Evolutionary conservation across 2,888 invertebrate species (phyloP).

Genomic region (Anaspis maculata): DNA sequence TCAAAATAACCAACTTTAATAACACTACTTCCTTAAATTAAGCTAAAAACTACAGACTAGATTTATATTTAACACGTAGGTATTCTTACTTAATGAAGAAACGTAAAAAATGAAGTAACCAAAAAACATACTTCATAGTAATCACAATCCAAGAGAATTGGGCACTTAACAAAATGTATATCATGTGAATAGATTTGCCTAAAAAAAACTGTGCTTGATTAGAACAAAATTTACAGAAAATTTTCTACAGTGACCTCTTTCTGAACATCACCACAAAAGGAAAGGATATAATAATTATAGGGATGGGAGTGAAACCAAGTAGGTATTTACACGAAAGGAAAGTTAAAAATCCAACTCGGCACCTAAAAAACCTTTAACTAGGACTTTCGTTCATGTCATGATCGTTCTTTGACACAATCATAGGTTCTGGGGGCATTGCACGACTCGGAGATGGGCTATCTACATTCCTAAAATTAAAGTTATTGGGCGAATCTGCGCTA

Average conservation of each 20-base stretch:
- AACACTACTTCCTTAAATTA: slow-evolving; percentile 6
- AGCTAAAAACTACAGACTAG: slow-evolving; percentile 12
- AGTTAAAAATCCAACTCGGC: slow-evolving; percentile 14
- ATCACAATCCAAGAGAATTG: too few relatives aligned
- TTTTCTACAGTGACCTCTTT: too few relatives aligned
- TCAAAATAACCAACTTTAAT: slow-evolving; percentile 8
- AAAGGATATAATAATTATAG: too few relatives aligned
- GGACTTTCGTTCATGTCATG: slow-evolving; percentile 41
- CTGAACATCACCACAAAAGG: too few relatives aligned
- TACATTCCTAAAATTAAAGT: slow-evolving; percentile 45
- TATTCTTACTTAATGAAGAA: background rate
- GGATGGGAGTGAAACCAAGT: background rate
- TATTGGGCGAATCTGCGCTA: slow-evolving; percentile 52
- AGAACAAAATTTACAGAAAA: too few relatives aligned
- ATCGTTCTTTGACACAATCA: slow-evolving; percentile 37
- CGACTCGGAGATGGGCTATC: slow-evolving; percentile 49
- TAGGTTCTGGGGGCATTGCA: slow-evolving; percentile 33
- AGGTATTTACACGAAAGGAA: background rate
- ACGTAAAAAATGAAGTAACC: background rate
- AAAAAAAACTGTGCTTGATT: too few relatives aligned
- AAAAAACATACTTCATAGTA: too few relatives aligned
- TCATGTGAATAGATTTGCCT: too few relatives aligned
- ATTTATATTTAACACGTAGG: slow-evolving; percentile 2
- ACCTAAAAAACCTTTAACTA: too few relatives aligned
- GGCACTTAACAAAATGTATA: too few relatives aligned